These are phyloP conservation scores for Drosophila albomicans DNA, from an alignment of 1,140 invertebrate genomes.

Conservation along the genomic window DNA sequence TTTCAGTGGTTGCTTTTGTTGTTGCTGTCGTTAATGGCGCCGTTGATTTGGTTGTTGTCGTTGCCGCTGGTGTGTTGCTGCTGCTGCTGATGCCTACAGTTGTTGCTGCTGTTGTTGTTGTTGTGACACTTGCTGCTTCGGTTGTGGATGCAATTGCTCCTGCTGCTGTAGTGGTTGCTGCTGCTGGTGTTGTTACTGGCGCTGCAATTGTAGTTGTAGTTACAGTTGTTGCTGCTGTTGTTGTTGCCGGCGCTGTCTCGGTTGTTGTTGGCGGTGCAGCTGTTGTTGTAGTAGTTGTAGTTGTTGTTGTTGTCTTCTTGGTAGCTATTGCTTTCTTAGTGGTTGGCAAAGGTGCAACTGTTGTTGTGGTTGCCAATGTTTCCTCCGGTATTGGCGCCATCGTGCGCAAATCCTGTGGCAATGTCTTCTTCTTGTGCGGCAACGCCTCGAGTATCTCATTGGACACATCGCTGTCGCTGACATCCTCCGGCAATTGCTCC, in stretches of 20 bases:
- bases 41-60: slow-evolving; percentile 13
- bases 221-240: slow-evolving; percentile 12
- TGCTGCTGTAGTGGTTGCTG: slow-evolving; percentile 16
- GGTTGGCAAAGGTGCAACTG: slow-evolving; percentile 21
- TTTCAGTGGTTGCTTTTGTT: slow-evolving; percentile 2
- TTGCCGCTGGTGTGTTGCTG: neutral
- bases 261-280: slow-evolving; percentile 1
- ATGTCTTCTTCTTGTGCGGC: slow-evolving; percentile 76
- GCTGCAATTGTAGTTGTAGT: slow-evolving; percentile 7
- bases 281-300: slow-evolving; percentile 16
- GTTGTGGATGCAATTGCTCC: slow-evolving; percentile 21
- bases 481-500: slow-evolving; percentile 55
- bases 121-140: neutral
- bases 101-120: slow-evolving; percentile 17
- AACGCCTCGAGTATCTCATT: slow-evolving; percentile 77
- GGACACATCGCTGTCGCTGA: slow-evolving; percentile 67
- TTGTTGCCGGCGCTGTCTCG: neutral
- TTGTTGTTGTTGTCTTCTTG: slow-evolving; percentile 6
- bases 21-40: slow-evolving; percentile 17
- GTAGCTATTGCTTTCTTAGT: neutral
- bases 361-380: slow-evolving; percentile 16
- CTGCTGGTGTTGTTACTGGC: slow-evolving; percentile 11
- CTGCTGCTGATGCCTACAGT: slow-evolving; percentile 19
- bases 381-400: slow-evolving; percentile 61
- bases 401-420: slow-evolving; percentile 70